These are phyloP conservation scores for Halcyon leucocephala DNA, from an alignment of 2,797 vertebrate species.

Conservation along the genomic window DNA sequence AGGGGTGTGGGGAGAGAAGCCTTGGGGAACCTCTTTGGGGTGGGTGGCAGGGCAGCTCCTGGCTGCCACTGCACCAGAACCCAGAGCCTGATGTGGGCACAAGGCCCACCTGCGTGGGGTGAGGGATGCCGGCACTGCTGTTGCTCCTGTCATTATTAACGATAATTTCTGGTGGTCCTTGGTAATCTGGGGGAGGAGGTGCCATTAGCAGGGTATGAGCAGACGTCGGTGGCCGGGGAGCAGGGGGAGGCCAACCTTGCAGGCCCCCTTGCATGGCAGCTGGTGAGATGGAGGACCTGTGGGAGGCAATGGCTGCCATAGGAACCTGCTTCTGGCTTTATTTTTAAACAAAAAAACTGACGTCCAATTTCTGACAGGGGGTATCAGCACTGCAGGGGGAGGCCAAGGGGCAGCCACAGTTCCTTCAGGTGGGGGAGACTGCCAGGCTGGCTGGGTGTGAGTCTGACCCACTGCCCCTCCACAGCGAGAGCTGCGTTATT, in stretches of 20 bases:
- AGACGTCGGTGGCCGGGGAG: accelerated
- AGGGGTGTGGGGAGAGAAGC: not conserved
- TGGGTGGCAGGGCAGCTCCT: not conserved
- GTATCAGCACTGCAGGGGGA: not conserved
- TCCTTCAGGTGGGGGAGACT: accelerated
- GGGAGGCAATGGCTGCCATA: not conserved
- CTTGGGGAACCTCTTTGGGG: not conserved
- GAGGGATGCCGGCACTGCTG: not conserved
- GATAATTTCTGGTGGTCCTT: not conserved
- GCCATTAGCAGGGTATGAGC: not conserved
- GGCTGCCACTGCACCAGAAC: accelerated
- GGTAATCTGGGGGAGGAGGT: not conserved
- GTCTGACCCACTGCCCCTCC: accelerated
- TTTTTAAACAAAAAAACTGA: not conserved
- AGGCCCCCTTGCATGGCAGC: not conserved
- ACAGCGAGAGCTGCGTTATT: accelerated
- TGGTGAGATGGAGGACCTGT: not conserved
- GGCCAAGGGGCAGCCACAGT: accelerated
- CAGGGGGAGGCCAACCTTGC: accelerated
- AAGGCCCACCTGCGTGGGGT: accelerated
- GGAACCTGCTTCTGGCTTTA: not conserved
- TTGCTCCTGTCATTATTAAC: not conserved
- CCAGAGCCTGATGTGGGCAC: accelerated
- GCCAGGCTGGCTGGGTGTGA: not conserved
- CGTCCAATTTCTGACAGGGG: not conserved